Evolutionary conservation across 1,140 invertebrate species (phyloP).

Genomic region (Meteorus sp.): DNA sequence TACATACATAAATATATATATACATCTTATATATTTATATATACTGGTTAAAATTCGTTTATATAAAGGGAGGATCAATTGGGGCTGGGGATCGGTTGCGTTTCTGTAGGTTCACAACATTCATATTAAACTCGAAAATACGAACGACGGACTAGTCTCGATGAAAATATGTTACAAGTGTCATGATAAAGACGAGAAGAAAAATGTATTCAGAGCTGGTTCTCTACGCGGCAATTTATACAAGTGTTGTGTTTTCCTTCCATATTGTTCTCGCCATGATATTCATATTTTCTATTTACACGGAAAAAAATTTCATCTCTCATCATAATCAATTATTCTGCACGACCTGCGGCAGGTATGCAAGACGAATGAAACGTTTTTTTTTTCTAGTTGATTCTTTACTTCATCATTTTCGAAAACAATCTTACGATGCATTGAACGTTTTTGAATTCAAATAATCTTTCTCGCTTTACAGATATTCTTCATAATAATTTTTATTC

Average conservation of each 20-base stretch:
- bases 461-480: slow-evolving; percentile 12
- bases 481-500: slow-evolving; percentile 19
- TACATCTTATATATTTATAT: slow-evolving; percentile 40
- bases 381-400: slow-evolving; percentile 2
- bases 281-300: slow-evolving; percentile 18
- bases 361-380: slow-evolving; percentile 6
- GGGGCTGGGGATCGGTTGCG: slow-evolving; percentile 4
- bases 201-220: not conserved
- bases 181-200: slow-evolving; percentile 2
- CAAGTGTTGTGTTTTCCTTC: slow-evolving; percentile 8
- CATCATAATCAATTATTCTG: slow-evolving; percentile 16
- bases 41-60: slow-evolving; percentile 51
- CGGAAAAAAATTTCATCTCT: slow-evolving; percentile 20
- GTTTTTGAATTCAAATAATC: slow-evolving; percentile 15
- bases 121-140: slow-evolving; percentile 29
- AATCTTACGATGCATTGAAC: not conserved
- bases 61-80: slow-evolving; percentile 35
- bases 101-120: slow-evolving; percentile 27
- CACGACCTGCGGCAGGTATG: slow-evolving; percentile 30
- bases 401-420: slow-evolving; percentile 19
- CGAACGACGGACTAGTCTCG: slow-evolving; percentile 32
- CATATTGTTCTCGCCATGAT: not conserved
- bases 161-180: slow-evolving; percentile 34
- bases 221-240: slow-evolving; percentile 12
- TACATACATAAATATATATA: slow-evolving; percentile 56